Evolutionary conservation across 2,113 vertebrate species (phyloP), one percentile per base, ranked within the genome.

Genomic region (Festucalex cinctus): DNA sequence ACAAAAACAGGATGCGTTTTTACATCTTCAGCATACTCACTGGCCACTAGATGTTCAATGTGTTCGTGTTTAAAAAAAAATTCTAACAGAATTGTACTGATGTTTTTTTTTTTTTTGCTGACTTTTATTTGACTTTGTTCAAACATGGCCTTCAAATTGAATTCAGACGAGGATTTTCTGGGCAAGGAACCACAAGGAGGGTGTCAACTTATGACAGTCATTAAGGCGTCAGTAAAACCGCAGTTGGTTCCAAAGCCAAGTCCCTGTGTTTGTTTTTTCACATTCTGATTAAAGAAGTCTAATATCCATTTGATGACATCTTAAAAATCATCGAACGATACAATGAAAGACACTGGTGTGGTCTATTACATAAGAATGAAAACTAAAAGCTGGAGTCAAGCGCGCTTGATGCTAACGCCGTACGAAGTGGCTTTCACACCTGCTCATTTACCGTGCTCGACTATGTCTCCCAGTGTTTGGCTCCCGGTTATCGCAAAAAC

Each of bases 361-460:
- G 39, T 60, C 22, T 12, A 9, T 6, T 67, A 53, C 37, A 41
- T 37, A 48, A 36, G 36, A 32, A 24, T 26, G 37, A 66, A 41
- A 66, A 66, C 60, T 1, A 26, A n/a, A 19, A 41, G 60, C 43
- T 26, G 69, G 46, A 37, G 75, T 6, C 0, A 28, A 57, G 54
- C 8, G 24, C 14, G 17, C 16, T 8, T 66, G 73, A 80, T 22
- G 54, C 7, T 49, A 48, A 79, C 66, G 0, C 13, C 1, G 2
- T 39, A 20, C 69, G 80, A 77, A 65, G 61, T 44, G 22, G 24
- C 26, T 37, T 46, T 69, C 63, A 44, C 85, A 76, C 68, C 69
- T 74, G 73, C 35, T 9, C 26, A 36, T 73, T 70, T 65, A 19
- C 6, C 63, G 58, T 24, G 60, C 63, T 77, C 7, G 0, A 16